phyloP scores from a whole-genome alignment of 2,113 vertebrate species.

The Ammospiza nelsoni region DNA sequence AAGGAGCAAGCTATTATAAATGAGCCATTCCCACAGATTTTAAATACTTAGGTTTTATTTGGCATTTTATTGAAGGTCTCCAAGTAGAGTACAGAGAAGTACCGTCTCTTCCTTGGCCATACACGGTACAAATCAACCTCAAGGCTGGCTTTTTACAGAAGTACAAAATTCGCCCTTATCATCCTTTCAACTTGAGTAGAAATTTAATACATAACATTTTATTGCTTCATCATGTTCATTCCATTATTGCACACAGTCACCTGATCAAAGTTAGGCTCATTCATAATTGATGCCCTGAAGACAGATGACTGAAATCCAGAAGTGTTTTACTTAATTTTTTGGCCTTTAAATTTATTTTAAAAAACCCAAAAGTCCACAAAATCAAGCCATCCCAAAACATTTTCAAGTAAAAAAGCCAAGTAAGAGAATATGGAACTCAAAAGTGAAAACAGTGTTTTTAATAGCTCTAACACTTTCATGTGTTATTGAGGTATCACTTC shows the following conservation, averaged over 20 bases:
- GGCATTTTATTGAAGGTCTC: neutral
- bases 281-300: neutral
- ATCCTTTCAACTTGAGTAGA: neutral
- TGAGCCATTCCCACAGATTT: neutral
- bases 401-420: neutral
- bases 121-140: neutral
- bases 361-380: accelerated
- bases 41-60: neutral
- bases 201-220: neutral
- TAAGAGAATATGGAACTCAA: neutral
- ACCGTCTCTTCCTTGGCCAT: neutral
- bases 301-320: neutral
- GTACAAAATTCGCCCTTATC: neutral
- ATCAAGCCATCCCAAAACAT: neutral
- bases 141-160: neutral
- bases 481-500: neutral
- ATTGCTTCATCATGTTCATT: neutral
- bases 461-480: neutral
- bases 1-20: neutral
- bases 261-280: neutral
- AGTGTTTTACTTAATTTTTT: neutral
- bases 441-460: accelerated
- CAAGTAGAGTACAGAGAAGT: neutral
- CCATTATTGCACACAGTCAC: neutral
- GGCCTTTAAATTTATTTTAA: neutral